Conservation (phyloP, 2,888 invertebrate genomes). For the Orthonevra nobilis region DNA sequence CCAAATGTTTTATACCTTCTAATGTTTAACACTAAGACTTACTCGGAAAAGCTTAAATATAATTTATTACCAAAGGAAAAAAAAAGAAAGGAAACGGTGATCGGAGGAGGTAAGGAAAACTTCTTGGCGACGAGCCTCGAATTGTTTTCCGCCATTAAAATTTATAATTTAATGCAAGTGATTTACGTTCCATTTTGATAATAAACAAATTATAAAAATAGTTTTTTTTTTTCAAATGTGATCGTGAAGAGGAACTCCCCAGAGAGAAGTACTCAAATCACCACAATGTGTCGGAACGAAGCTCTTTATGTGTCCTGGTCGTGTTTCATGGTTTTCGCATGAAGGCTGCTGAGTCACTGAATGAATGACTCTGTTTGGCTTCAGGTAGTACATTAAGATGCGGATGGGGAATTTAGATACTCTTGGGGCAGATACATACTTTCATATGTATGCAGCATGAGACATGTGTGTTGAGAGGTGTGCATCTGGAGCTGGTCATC, state of each 20-base stretch:
- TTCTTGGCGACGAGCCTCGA: conserved; percentile 22
- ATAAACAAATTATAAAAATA: conserved; percentile 16
- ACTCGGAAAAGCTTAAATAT: conserved; percentile 20
- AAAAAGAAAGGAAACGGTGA: too few relatives aligned
- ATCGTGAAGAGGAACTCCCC: neutral
- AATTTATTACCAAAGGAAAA: conserved; percentile 40
- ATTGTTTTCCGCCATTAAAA: conserved; percentile 25
- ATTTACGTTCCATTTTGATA: conserved; percentile 42
- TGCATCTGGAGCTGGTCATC: neutral
- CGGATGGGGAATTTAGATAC: neutral
- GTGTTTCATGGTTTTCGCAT: conserved; percentile 9
- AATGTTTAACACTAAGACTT: neutral
- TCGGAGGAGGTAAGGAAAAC: too few relatives aligned
- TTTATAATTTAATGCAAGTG: conserved; percentile 47
- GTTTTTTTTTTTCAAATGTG: conserved; percentile 8
- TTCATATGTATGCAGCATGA: neutral
- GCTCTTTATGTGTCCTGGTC: neutral
- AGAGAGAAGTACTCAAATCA: conserved; percentile 3
- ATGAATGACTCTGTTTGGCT: neutral
- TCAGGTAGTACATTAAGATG: conserved; percentile 13
- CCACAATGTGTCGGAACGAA: too few relatives aligned
- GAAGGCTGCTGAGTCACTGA: conserved; percentile 22
- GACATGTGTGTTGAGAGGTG: conserved; percentile 23
- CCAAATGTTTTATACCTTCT: neutral
- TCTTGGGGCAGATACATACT: too few relatives aligned